Evolutionary conservation across 2,113 vertebrate species (phyloP).

Genomic region (Eleginops maclovinus): DNA sequence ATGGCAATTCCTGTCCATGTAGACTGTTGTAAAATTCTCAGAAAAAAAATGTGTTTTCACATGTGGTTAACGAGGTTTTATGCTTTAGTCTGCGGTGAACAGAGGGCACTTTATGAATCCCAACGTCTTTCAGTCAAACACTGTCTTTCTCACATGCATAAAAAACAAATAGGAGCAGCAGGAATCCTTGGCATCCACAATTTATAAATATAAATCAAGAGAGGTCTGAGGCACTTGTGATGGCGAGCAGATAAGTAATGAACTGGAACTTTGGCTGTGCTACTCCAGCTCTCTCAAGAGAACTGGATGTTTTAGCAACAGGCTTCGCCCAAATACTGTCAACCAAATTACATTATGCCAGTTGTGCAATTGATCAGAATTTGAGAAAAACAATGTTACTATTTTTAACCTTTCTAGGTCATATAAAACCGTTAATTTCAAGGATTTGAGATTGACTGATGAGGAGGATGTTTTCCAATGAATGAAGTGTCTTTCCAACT

Average conservation of each 20-base stretch:
- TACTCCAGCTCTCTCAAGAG: slow-evolving; percentile 13
- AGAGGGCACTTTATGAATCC: slow-evolving; percentile 34
- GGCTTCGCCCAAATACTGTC: slow-evolving; percentile 17
- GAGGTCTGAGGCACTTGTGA: slow-evolving; percentile 52
- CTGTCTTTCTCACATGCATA: slow-evolving; percentile 42
- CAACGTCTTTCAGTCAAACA: slow-evolving; percentile 22
- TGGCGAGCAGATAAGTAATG: slow-evolving; percentile 54
- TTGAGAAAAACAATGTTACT: slow-evolving; percentile 6
- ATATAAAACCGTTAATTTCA: slow-evolving; percentile 6
- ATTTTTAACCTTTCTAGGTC: neutral
- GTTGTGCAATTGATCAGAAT: slow-evolving; percentile 28
- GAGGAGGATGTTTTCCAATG: slow-evolving; percentile 37
- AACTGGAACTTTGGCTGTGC: slow-evolving; percentile 38
- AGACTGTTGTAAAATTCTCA: slow-evolving; percentile 13
- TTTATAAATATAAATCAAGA: slow-evolving; percentile 72
- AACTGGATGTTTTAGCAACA: slow-evolving; percentile 31
- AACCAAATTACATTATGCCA: slow-evolving; percentile 7
- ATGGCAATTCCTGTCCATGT: slow-evolving; percentile 40
- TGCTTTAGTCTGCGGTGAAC: slow-evolving; percentile 28
- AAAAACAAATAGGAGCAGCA: slow-evolving; percentile 63
- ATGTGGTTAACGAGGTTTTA: slow-evolving; percentile 27
- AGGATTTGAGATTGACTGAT: slow-evolving; percentile 32
- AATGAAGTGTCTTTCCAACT: slow-evolving; percentile 58
- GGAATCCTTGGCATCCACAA: slow-evolving; percentile 59
- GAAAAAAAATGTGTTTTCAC: slow-evolving; percentile 18